Evolutionary conservation across 35 echinoderm and acorn worm species (phyloP), one percentile per base, ranked within the genome.

Genomic region (Apostichopus californicus): DNA sequence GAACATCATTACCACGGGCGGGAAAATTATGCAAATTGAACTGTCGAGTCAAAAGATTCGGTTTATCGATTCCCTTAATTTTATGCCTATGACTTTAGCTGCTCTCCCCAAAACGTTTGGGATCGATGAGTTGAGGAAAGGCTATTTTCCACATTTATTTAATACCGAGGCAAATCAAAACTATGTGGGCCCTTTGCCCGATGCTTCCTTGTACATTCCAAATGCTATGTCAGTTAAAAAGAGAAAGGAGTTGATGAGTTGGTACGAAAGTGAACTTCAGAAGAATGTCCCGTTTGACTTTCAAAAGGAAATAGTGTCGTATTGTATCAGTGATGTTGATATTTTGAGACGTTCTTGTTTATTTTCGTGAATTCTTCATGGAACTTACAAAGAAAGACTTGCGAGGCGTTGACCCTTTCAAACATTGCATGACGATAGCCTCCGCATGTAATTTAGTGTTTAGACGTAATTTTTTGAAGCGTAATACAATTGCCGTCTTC

Each of bases 401-500:
- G 20, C 18, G 57, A 15, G 52, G 57, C 60, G 90, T 92, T 68
- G 94, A 95, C 77, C 77, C 92, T 22, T 93, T 95, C 56, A 79
- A 92, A 89, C 72, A 89, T 55, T 92, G 86, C 72, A 93, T 93
- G 46, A 93, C 91, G 3, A 93, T 93, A 73, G 91, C 91, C 8
- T 86, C 91, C 1, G 83, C 84, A 13, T 93, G 91, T 73, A 90
- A 90, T 72, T 58, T 90, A 10, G 78, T 89, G 6, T 90, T 95
- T 80, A 46, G 84, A 65, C 73, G 78, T 18, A 92, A 89, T 90
- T 95, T 89, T 71, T 52, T 95, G 1, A 71, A 18, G 52, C 91
- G 91, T 78, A 56, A 77, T 14, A 55, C 55, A 55, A 83, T 55
- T 34, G 28, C 28, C 1, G 28, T 34, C 28, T 34, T 34, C 28